These are phyloP conservation scores for Anastatus disparis DNA, from an alignment of 1,140 invertebrate species.

Conservation along the genomic window DNA sequence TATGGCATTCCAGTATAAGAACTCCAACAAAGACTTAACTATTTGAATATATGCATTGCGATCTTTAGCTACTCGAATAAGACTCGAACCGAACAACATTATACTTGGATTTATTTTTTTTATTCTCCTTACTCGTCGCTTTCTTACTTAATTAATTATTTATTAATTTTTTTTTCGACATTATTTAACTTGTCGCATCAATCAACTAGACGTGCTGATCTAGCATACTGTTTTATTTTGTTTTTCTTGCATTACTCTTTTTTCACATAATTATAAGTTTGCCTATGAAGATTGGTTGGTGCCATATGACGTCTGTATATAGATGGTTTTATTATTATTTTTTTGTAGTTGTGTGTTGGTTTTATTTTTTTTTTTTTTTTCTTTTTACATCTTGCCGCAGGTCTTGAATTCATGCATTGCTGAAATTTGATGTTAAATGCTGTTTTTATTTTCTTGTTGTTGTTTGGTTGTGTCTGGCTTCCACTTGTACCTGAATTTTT, in stretches of 20 bases:
- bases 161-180: conserved; percentile 43
- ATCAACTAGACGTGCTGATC: conserved; percentile 52
- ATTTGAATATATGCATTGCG: conserved; percentile 55
- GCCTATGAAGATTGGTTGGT: conserved; percentile 44
- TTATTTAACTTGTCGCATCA: conserved; percentile 22
- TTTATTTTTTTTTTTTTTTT: neutral
- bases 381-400: neutral
- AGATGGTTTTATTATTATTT: neutral
- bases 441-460: neutral
- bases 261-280: conserved; percentile 44
- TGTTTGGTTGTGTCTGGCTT: conserved; percentile 4
- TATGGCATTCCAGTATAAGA: conserved; percentile 37
- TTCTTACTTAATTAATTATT: conserved; percentile 50
- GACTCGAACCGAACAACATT: conserved; percentile 54
- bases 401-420: neutral
- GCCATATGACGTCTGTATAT: conserved; percentile 46
- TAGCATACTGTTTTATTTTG: conserved; percentile 46
- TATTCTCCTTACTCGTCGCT: conserved; percentile 13
- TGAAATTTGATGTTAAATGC: conserved; percentile 1
- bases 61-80: conserved; percentile 54
- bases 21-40: conserved; percentile 53
- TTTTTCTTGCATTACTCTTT: conserved; percentile 43
- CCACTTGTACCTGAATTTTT: neutral
- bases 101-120: conserved; percentile 35
- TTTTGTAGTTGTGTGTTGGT: neutral